Percentiles rank a stretch among this genome's conserved stretches.
These are phyloP conservation scores for Standfussiana lucernea DNA, from an alignment of 2,888 invertebrate genomes.

Conservation along the genomic window DNA sequence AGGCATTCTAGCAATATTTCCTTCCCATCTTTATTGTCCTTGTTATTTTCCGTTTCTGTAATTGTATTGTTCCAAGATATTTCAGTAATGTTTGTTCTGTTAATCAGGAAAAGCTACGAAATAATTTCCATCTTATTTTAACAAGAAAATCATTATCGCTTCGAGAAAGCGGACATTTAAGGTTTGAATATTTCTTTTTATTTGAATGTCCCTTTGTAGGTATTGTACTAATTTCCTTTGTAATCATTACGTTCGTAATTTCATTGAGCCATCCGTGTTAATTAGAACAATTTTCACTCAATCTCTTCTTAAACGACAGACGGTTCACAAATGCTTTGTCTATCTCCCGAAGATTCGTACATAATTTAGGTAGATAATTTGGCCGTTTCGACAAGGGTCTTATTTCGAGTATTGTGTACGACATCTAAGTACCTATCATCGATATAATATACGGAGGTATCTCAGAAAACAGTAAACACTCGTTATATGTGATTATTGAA, in stretches of 20 bases:
- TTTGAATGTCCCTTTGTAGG: constrained; percentile 48
- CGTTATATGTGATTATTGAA: constrained; percentile 74
- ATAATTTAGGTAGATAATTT: constrained; percentile 59
- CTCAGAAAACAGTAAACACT: constrained; percentile 67
- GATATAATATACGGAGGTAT: constrained; percentile 57
- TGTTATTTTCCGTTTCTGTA: constrained; percentile 22
- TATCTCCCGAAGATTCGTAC: constrained; percentile 44
- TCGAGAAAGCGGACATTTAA: constrained; percentile 35
- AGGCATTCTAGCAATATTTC: constrained; percentile 35
- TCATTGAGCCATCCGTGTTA: constrained; percentile 60
- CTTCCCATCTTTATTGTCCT: constrained; percentile 36
- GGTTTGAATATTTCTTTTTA: constrained; percentile 52
- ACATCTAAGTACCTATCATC: constrained; percentile 53
- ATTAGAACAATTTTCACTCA: constrained; percentile 62
- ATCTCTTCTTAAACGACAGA: constrained; percentile 59
- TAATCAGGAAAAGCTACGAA: constrained; percentile 46
- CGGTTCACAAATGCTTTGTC: constrained; percentile 59
- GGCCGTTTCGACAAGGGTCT: constrained; percentile 50
- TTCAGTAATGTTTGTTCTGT: constrained; percentile 39
- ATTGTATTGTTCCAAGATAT: constrained; percentile 39
- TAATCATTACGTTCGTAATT: constrained; percentile 59
- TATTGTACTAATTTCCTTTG: constrained; percentile 63
- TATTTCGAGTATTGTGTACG: constrained; percentile 51
- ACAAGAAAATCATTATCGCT: constrained; percentile 42
- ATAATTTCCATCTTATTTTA: constrained; percentile 41